Base-by-base conservation (phyloP, 2,113 vertebrate species). In the Epinephelus cyanopodus region DNA sequence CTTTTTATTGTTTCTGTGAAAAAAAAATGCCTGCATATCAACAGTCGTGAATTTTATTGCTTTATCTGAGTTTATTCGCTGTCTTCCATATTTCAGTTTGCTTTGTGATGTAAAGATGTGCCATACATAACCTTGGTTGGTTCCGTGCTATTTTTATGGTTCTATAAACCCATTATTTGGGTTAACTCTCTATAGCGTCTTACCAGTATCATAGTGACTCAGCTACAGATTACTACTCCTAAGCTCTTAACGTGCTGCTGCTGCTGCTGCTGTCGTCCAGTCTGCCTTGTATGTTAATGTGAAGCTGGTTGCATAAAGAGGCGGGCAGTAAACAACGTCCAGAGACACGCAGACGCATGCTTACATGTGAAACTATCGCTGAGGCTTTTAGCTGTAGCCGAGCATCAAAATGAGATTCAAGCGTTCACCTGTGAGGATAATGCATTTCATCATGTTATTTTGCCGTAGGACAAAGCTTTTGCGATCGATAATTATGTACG, bases 71-170 rank as follows among this genome's bases (percentile, higher is more conserved):
- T 79, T 82, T 33, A 58, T 84, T 54, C 72, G 29, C 79, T 64
- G 61, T 86, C 48, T 75, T 67, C 45, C 77, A 71, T 56, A 42
- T 81, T 82, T 88, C 61, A 52, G 1, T 74, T 79, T 86, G 45
- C 80, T 86, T 77, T 67, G 80, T 88, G 56, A 84, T 79, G 75
- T 89, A 72, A 87, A 89, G 27, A 88, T 72, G 93, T 94, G 93
- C 93, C 93, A 94, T 92, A 88, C 42, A 37, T 77, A 48, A 77
- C 65, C 39, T 70, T 25, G 39, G 47, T 88, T 84, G 65, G 58
- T 89, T 87, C 66, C 69, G 67, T 88, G 83, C 79, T 87, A 61
- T 89, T 86, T 72, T 72, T 86, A 84, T 69, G 27, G 19, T 67
- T 74, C 42, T 61, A n/a, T 79, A 54, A 81, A 81, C 56, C 66